Evolutionary conservation across 2,888 invertebrate species (phyloP), one percentile per base, ranked within the genome.

Genomic region (Formica aserva): DNA sequence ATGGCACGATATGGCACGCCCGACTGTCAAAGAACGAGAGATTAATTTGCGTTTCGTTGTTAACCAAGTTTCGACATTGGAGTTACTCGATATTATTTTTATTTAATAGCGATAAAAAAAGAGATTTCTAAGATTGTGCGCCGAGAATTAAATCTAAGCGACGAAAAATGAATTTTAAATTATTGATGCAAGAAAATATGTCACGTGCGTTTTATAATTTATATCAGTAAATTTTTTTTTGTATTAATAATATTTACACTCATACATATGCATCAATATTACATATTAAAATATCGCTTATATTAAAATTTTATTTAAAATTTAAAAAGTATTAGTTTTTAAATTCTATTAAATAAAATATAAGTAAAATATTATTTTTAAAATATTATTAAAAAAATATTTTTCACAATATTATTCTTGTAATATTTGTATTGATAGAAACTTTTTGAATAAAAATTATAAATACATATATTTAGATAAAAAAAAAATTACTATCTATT

Each of bases 41-140:
- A 83, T 82, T 88, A 86, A 88, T 83, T 88, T 71, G 26, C 82
- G 78, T 60, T 57, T 75, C 74, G 72, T 55, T 66, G 55, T 66
- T 77, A 48, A 69, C 72, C 71, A 52, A 83, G 67, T 75, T 69
- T 38, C 52, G 18, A 65, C 29, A 29, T 35, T 35, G 57, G 22
- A 71, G 45, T 71, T 63, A 74, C 29, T 22, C 15, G 8, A 11
- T 22, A 6, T 48, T 65, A 15, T 52, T 65, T 48, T 45, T 45
- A 63, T 9, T n/a, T 15, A 2, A 41, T 41, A 3, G 13, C 1
- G 15, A 48, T n/a, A n/a, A 26, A 18, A 6, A 41, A 8, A 32
- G 38, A 9, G 11, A 55, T 22, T 4, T 57, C 11, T 22, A 0
- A 11, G 22, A 22, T 22, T 11, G 5, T 11, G 1, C 67, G 67